phyloP scores from a whole-genome alignment of 2,888 invertebrate species.

The Sepioteuthis lessoniana region DNA sequence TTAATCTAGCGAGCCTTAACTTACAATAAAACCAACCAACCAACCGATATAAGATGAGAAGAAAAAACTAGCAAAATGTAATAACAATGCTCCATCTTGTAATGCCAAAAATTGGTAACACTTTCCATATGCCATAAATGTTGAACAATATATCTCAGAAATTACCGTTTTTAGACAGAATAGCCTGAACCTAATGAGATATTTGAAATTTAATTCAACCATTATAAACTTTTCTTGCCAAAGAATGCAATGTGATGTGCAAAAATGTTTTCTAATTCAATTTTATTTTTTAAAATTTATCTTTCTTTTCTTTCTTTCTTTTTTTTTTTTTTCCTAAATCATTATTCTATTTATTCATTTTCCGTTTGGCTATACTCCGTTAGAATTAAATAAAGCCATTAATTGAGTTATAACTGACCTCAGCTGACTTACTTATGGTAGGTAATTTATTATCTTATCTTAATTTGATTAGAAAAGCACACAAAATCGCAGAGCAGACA shows the following conservation, averaged over 20 bases:
- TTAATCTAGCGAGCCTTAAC: too few species aligned
- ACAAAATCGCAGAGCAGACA: neutral
- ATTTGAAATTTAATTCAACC: too few species aligned
- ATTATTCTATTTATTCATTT: neutral
- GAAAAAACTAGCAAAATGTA: too few species aligned
- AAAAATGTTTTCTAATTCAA: neutral
- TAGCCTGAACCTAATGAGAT: too few species aligned
- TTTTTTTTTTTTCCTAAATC: neutral
- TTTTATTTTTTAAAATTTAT: neutral
- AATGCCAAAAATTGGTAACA: too few species aligned
- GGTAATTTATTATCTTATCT: slow-evolving; percentile 23
- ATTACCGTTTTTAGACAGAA: too few species aligned
- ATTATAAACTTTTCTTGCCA: neutral
- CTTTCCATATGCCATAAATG: too few species aligned
- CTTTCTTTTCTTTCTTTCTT: neutral
- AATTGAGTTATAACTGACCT: neutral
- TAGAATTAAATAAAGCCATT: neutral
- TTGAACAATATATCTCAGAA: too few species aligned
- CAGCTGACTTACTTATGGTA: neutral
- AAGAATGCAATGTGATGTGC: neutral
- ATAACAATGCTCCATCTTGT: too few species aligned
- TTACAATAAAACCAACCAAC: too few species aligned
- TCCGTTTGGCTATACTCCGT: neutral
- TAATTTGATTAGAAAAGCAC: neutral
- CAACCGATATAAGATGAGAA: too few species aligned